These are phyloP conservation scores for Chaetops frenatus DNA, from an alignment of 2,113 vertebrate genomes.

Conservation along the genomic window DNA sequence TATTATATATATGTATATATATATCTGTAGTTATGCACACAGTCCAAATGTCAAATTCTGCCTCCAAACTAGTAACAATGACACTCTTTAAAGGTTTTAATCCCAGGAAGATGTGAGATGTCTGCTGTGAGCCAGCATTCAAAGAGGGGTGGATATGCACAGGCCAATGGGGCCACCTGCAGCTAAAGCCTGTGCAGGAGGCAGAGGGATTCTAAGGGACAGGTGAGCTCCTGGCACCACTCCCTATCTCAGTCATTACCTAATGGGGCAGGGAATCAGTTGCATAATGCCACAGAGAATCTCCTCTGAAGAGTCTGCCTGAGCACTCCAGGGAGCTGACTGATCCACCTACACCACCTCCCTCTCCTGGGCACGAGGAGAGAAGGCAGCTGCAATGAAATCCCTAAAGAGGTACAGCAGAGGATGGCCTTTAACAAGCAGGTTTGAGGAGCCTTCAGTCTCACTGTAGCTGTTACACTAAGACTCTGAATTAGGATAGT, in stretches of 20 bases:
- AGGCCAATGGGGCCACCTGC: background rate
- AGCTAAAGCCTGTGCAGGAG: background rate
- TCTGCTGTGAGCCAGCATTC: background rate
- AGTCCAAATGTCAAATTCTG: background rate
- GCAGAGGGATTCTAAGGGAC: background rate
- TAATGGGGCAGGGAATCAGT: rapidly evolving
- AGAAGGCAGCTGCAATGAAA: background rate
- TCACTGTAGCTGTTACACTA: background rate
- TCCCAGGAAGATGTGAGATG: background rate
- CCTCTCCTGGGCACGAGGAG: background rate
- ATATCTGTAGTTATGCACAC: too few species aligned
- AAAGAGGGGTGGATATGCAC: background rate
- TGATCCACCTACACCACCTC: too few species aligned
- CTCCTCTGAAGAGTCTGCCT: background rate
- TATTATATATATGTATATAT: too few species aligned
- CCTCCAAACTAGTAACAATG: background rate
- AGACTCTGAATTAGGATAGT: background rate
- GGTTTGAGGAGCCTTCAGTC: background rate
- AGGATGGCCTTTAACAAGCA: background rate
- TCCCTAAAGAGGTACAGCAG: background rate
- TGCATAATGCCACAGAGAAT: background rate
- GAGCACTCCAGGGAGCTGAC: background rate
- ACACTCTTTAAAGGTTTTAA: background rate
- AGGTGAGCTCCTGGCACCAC: background rate
- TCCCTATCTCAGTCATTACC: background rate